phyloP scores from a whole-genome alignment of 1,140 invertebrate species.

The Lucilia sericata region DNA sequence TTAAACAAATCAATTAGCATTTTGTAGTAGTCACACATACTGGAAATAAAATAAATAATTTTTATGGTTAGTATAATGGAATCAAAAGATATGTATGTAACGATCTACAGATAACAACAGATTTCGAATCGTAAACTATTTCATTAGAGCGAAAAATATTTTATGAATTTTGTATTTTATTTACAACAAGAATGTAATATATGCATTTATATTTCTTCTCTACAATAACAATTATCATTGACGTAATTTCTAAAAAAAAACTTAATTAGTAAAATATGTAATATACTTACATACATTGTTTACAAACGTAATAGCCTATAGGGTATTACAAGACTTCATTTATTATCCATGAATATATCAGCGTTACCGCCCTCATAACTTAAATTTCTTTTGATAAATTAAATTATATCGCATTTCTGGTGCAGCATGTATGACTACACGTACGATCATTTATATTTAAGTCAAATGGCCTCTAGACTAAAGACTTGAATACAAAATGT shows the following conservation, averaged over 20 bases:
- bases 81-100: no score
- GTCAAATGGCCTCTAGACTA: slow-evolving; percentile 28
- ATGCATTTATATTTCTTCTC: no score
- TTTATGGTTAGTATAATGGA: no score
- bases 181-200: no score
- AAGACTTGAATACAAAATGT: slow-evolving; percentile 19
- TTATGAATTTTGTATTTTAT: no score
- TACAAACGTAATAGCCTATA: neutral
- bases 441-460: neutral
- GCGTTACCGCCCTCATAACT: neutral
- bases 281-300: no score
- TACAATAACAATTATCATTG: no score
- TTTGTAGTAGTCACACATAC: neutral
- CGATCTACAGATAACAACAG: no score
- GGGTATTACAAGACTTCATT: neutral
- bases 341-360: neutral
- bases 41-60: neutral
- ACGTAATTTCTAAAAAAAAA: no score
- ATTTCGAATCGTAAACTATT: no score
- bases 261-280: no score
- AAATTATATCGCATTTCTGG: slow-evolving; percentile 37
- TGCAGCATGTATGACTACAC: slow-evolving; percentile 11
- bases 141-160: no score
- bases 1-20: slow-evolving; percentile 5
- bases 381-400: slow-evolving; percentile 1